phyloP scores from a whole-genome alignment of 2,797 vertebrate genomes.

The Pyrocephalus nanus region DNA sequence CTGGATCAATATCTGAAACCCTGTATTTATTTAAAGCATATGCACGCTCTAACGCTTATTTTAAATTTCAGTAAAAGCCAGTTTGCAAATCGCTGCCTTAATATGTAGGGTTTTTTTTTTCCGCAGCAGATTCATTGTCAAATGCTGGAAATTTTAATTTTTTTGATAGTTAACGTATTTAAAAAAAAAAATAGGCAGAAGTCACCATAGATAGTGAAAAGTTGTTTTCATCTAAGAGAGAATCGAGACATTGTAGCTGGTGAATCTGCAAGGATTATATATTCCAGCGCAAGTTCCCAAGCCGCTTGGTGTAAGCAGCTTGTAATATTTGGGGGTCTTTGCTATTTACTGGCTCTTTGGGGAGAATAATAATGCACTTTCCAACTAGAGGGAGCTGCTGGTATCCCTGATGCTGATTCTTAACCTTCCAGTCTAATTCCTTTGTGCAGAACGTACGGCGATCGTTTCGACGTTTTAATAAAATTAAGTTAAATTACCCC shows the following conservation, averaged over 20 bases:
- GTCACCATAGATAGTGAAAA: neutral
- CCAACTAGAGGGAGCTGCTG: slow-evolving; percentile 64
- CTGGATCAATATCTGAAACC: slow-evolving; percentile 54
- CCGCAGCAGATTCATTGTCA: neutral
- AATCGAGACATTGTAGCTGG: neutral
- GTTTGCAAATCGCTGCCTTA: neutral
- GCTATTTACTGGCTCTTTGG: neutral
- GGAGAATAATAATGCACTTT: neutral
- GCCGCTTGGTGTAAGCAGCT: neutral
- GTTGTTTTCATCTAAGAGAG: neutral
- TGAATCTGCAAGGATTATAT: rapidly evolving
- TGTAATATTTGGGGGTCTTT: neutral
- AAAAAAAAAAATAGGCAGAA: neutral
- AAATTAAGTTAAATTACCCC: neutral
- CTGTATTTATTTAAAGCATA: slow-evolving; percentile 54
- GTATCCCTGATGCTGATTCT: neutral
- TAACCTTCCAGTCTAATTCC: slow-evolving; percentile 30
- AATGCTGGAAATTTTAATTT: neutral
- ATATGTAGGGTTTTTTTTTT: neutral
- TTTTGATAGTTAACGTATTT: neutral
- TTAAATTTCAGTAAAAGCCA: neutral
- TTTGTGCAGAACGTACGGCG: neutral
- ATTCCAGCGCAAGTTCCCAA: rapidly evolving
- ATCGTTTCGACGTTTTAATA: neutral
- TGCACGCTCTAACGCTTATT: slow-evolving; percentile 15